Evolutionary conservation across 2,113 vertebrate genomes (phyloP), one percentile per base, ranked within the genome.

Genomic region (Solea solea): DNA sequence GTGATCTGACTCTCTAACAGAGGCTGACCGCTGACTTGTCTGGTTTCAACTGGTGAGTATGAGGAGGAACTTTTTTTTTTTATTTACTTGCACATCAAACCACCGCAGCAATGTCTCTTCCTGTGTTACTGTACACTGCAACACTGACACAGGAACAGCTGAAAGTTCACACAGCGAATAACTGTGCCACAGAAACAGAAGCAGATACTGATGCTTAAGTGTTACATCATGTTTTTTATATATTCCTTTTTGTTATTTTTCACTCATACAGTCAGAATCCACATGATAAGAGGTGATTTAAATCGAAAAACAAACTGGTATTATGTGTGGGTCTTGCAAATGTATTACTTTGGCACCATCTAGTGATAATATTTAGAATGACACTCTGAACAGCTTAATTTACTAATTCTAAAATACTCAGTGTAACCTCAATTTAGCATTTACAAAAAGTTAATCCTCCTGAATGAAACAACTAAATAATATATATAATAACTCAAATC

Each of bases 11-110:
- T 5, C 3, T 54, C 76, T 53, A 51, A n/a, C 87, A 94, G 93
- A 91, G 66, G 64, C 46, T 61, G 15, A 78, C 82, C 25, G 83
- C 89, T 1, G 91, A 94, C 56, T 80, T 94, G 15, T 85, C 89
- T 9, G 67, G 21, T 27, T 88, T 88, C 66, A 81, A 16, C 59
- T 94, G 94, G 94, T 94, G 80, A 85, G 89, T 87, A 39, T n/a
- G 0, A 54, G 28, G 56, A 40, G n/a, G 10, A 68, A 66, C 14
- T 44, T 34, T 56, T 27, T 34, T 15, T 14, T 4, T 15, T 9
- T 27, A 9, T 27, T 9, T 12, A 6, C 8, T 28, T 5, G 12
- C 12, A 12, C 45, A 12, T 14, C 12, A 14, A 48, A 9, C 9
- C 44, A 45, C 44, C 3, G 11, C 44, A 9, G 11, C 44, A 5